Evolutionary conservation across 2,888 invertebrate genomes (phyloP).

Genomic region (Platycheirus albimanus): DNA sequence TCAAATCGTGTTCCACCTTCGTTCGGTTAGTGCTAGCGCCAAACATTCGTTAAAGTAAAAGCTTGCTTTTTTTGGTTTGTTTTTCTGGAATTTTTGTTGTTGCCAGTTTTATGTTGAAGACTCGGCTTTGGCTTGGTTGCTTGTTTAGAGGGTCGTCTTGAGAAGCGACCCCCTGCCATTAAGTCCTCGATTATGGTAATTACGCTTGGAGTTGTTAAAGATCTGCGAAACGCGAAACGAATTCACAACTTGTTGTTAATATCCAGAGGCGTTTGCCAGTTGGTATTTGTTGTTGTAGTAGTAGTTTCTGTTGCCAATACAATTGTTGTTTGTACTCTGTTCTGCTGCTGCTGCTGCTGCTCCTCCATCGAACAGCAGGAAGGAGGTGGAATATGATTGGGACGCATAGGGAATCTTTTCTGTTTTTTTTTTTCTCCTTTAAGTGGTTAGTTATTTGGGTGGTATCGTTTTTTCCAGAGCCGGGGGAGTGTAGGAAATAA

Average conservation of each 20-base stretch:
- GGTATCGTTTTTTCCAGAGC: conserved; percentile 42
- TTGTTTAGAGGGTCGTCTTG: conserved; percentile 73
- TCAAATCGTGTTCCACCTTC: conserved; percentile 71
- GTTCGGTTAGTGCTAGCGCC: conserved; percentile 67
- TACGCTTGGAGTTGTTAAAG: conserved; percentile 71
- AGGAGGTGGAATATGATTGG: conserved; percentile 61
- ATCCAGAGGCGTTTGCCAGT: conserved; percentile 71
- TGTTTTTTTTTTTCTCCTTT: conserved; percentile 3
- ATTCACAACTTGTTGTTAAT: conserved; percentile 74
- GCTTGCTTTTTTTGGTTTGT: conserved; percentile 25
- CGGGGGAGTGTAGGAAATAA: conserved; percentile 67
- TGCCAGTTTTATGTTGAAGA: too few species aligned
- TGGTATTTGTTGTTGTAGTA: conserved; percentile 46
- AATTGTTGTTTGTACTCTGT: conserved; percentile 30
- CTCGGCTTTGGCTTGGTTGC: conserved; percentile 43
- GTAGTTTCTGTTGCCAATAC: conserved; percentile 38
- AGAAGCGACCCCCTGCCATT: conserved; percentile 74
- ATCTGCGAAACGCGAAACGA: conserved; percentile 74
- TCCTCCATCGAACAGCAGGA: neutral
- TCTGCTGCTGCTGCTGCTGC: conserved; percentile 11
- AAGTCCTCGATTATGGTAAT: conserved; percentile 75
- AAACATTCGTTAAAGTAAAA: conserved; percentile 53
- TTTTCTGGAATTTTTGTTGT: too few species aligned
- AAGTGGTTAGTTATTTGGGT: conserved; percentile 56
- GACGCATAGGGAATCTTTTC: conserved; percentile 38